phyloP scores from a whole-genome alignment of 2,888 invertebrate genomes.

The Flexamia atlantica region DNA sequence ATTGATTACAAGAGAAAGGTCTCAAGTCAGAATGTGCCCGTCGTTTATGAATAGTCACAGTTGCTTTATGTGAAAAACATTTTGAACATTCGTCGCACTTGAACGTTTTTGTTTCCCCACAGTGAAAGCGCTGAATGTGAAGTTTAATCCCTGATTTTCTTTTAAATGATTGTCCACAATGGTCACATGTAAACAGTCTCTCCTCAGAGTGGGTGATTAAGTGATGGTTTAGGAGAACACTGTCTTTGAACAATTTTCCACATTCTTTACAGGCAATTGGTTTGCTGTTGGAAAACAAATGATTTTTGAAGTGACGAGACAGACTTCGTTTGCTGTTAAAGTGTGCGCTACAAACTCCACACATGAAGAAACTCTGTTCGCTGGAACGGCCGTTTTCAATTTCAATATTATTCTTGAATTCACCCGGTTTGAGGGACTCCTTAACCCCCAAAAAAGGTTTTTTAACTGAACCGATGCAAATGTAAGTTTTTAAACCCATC shows the following conservation, averaged over 20 bases:
- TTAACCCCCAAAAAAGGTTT: not conserved
- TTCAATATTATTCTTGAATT: not conserved
- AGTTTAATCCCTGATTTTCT: not conserved
- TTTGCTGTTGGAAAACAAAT: not conserved
- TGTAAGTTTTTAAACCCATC: not conserved
- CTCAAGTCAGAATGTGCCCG: not conserved
- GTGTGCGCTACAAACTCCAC: not conserved
- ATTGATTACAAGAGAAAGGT: not conserved
- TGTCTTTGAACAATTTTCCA: not conserved
- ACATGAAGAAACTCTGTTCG: not conserved
- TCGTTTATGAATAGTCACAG: not conserved
- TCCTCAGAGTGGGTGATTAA: not conserved
- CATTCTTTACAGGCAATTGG: not conserved
- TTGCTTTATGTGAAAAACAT: not conserved
- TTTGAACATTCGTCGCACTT: not conserved
- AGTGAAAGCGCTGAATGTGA: not conserved
- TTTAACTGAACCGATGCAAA: not conserved
- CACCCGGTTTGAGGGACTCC: too few species aligned
- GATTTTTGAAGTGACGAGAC: not conserved
- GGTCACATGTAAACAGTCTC: not conserved
- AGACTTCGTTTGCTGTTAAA: not conserved
- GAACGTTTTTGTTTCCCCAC: not conserved
- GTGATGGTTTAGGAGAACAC: not conserved
- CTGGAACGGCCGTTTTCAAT: not conserved
- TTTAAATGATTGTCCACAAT: slow-evolving; percentile 6